phyloP scores from a whole-genome alignment of 1,140 invertebrate genomes.

The Drosophila tropicalis region DNA sequence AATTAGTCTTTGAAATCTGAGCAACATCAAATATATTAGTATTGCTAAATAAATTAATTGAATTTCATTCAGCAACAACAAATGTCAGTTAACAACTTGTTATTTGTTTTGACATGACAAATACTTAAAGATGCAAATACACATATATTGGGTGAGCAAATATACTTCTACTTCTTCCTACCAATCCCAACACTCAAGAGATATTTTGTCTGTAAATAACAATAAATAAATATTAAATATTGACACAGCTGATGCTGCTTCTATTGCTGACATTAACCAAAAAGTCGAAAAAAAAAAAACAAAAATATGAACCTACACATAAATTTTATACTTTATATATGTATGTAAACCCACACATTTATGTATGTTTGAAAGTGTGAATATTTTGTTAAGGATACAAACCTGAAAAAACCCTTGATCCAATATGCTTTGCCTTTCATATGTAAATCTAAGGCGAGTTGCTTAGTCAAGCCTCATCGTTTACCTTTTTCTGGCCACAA shows the following conservation, averaged over 20 bases:
- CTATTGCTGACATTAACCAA: neutral
- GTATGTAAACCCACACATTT: too few species aligned
- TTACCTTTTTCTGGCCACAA: slow-evolving; percentile 12
- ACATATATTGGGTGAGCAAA: neutral
- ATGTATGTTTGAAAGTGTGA: slow-evolving; percentile 3
- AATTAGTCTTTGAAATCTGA: slow-evolving; percentile 4
- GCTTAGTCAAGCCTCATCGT: slow-evolving; percentile 3
- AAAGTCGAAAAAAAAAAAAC: neutral
- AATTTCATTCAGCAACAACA: slow-evolving; percentile 5
- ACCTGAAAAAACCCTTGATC: slow-evolving; percentile 5
- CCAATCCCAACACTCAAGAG: neutral
- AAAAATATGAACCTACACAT: slow-evolving; percentile 1
- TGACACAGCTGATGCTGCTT: slow-evolving; percentile 2
- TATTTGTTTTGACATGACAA: slow-evolving; percentile 1
- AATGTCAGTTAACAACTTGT: slow-evolving; percentile 10
- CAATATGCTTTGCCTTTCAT: slow-evolving; percentile 8
- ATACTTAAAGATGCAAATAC: neutral
- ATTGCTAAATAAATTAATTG: slow-evolving; percentile 6
- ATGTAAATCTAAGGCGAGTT: slow-evolving; percentile 3
- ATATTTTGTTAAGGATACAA: slow-evolving; percentile 8
- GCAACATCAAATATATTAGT: slow-evolving; percentile 3
- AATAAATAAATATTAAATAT: slow-evolving; percentile 15
- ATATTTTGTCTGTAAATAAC: slow-evolving; percentile 8
- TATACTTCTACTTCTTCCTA: neutral
- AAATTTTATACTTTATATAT: neutral